These are phyloP conservation scores for Eupeodes latifasciatus DNA, from an alignment of 2,888 invertebrate genomes.

Conservation along the genomic window DNA sequence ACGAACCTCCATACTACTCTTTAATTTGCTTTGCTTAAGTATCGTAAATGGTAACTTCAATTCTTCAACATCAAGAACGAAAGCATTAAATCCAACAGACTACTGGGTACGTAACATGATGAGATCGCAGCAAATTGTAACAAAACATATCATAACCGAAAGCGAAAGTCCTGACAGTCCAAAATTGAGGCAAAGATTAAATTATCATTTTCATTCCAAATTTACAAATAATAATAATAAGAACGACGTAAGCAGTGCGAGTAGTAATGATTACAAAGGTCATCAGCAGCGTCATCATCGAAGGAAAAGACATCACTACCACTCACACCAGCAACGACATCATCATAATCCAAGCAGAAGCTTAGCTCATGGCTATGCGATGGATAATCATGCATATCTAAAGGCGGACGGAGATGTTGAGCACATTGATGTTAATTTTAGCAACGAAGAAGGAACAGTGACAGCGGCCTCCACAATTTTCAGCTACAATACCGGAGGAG, in stretches of 20 bases:
- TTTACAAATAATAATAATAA: slow-evolving; percentile 56
- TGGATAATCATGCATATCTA: slow-evolving; percentile 13
- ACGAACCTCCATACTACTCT: slow-evolving; percentile 46
- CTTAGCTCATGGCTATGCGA: slow-evolving; percentile 2
- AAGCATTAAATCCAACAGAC: slow-evolving; percentile 32
- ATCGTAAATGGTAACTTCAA: slow-evolving; percentile 55
- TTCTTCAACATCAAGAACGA: slow-evolving; percentile 34
- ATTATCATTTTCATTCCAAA: slow-evolving; percentile 55
- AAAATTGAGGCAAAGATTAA: slow-evolving; percentile 49
- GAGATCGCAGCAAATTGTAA: slow-evolving; percentile 36
- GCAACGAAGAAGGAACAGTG: slow-evolving; percentile 6
- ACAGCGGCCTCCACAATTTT: slow-evolving; percentile 45
- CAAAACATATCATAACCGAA: slow-evolving; percentile 44
- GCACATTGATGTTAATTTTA: not conserved
- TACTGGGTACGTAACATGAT: slow-evolving; percentile 51
- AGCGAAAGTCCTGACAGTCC: not conserved
- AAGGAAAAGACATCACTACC: slow-evolving; percentile 63
- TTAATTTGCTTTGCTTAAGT: slow-evolving; percentile 52
- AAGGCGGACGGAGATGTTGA: slow-evolving; percentile 13
- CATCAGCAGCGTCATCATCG: slow-evolving; percentile 53
- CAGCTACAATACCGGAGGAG: slow-evolving; percentile 5
- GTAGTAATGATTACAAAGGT: slow-evolving; percentile 32
- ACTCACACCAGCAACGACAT: slow-evolving; percentile 51
- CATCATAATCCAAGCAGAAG: slow-evolving; percentile 17
- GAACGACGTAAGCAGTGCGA: slow-evolving; percentile 23